Conservation (phyloP, 2,113 vertebrate genomes). For the Pedetes capensis region DNA sequence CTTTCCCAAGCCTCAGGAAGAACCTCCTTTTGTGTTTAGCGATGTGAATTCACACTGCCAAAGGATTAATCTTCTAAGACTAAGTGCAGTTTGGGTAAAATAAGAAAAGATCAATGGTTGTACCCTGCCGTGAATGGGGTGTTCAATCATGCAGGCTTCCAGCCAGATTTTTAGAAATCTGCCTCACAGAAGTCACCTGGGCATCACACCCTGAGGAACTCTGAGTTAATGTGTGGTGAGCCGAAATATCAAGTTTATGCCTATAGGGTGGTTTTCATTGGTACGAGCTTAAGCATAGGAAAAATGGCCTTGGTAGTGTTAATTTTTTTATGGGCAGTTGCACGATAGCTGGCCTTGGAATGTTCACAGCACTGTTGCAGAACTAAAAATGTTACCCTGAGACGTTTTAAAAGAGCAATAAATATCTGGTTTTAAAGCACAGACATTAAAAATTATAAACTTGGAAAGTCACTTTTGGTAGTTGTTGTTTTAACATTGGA, state of each 20-base stretch:
- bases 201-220: constrained; percentile 44
- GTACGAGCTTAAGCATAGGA: constrained; percentile 48
- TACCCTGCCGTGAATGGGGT: constrained; percentile 36
- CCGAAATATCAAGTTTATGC: constrained; percentile 58
- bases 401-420: constrained; percentile 69
- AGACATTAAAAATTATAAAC: constrained; percentile 65
- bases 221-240: constrained; percentile 44
- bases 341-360: constrained; percentile 59
- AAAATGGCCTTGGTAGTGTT: constrained; percentile 59
- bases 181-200: constrained; percentile 56
- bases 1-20: constrained; percentile 23
- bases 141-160: constrained; percentile 66
- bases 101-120: constrained; percentile 70
- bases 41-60: constrained; percentile 63
- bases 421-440: constrained; percentile 73
- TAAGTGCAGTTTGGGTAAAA: constrained; percentile 74
- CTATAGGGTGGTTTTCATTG: constrained; percentile 61
- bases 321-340: constrained; percentile 72
- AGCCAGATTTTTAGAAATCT: constrained; percentile 76
- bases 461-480: constrained; percentile 48
- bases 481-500: constrained; percentile 57
- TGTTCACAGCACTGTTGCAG: constrained; percentile 62
- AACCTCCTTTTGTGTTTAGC: constrained; percentile 42
- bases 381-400: constrained; percentile 66
- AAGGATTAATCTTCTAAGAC: constrained; percentile 75